Evolutionary conservation across 2,888 invertebrate species (phyloP).

Genomic region (Resseliella maxima): DNA sequence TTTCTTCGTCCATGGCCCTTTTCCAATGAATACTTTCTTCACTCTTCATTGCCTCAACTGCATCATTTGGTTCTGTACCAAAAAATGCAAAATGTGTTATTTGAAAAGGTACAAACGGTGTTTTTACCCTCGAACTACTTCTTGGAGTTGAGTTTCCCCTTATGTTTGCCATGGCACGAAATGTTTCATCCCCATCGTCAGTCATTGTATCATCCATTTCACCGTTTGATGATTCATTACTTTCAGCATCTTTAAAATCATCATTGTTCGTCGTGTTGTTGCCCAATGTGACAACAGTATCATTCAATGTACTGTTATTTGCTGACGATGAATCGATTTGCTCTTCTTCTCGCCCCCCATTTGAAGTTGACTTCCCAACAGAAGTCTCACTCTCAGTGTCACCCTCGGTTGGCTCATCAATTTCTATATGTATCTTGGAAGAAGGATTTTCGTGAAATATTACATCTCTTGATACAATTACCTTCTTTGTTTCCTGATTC

Average conservation of each 20-base stretch:
- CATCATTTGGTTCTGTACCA: background rate
- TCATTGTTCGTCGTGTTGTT: background rate
- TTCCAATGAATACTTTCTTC: constrained; percentile 49
- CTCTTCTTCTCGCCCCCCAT: background rate
- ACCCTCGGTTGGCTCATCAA: background rate
- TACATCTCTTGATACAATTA: background rate
- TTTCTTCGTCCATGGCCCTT: constrained; percentile 56
- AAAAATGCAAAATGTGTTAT: background rate
- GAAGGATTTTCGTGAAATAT: background rate
- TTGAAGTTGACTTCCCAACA: background rate
- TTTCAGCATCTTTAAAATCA: background rate
- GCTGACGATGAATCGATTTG: background rate
- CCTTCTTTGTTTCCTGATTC: background rate
- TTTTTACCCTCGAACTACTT: background rate
- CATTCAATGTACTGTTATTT: background rate
- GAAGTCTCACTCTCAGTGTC: background rate
- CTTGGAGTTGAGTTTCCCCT: background rate
- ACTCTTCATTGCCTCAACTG: constrained; percentile 45
- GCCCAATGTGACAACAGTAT: background rate
- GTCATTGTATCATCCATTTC: background rate
- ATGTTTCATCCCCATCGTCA: background rate
- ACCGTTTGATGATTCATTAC: background rate
- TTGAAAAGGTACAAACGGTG: background rate
- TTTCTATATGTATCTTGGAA: background rate
- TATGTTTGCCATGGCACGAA: background rate